These are phyloP conservation scores for Operophtera brumata DNA, from an alignment of 2,888 invertebrate genomes.

Conservation along the genomic window DNA sequence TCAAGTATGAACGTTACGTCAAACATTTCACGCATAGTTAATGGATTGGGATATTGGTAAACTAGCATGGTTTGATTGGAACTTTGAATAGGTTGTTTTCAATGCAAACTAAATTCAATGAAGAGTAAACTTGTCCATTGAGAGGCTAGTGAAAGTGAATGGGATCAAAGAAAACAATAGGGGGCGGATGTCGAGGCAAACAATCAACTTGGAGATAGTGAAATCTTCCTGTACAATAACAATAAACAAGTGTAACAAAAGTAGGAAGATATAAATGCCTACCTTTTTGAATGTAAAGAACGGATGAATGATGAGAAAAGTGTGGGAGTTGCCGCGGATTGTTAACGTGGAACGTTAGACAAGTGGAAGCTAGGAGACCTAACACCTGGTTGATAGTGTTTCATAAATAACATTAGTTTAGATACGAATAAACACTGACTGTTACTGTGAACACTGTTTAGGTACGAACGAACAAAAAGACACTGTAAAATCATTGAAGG, in stretches of 20 bases:
- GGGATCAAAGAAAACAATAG: conserved; percentile 6
- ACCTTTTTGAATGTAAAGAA: conserved; percentile 11
- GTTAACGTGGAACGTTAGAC: no score
- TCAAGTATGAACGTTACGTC: background rate
- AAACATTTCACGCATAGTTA: background rate
- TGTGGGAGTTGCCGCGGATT: conserved; percentile 29
- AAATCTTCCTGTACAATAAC: conserved; percentile 23
- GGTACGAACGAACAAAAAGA: no score
- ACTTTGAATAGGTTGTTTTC: conserved; percentile 1
- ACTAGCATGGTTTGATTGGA: background rate
- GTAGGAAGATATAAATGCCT: background rate
- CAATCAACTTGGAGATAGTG: conserved; percentile 17
- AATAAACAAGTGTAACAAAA: conserved; percentile 15
- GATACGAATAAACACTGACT: no score
- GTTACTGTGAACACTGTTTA: no score
- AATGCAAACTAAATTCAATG: conserved; percentile 1
- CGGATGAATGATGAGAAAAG: conserved; percentile 27
- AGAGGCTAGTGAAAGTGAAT: conserved; percentile 6
- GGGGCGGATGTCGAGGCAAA: conserved; percentile 3
- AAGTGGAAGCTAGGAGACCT: no score
- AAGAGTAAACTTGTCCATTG: conserved; percentile 1
- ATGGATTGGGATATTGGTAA: background rate
- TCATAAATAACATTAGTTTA: no score
- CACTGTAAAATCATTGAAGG: no score
- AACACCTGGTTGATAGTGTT: no score